These are phyloP conservation scores for Heteropelma amictum DNA, from an alignment of 2,888 invertebrate genomes.

Conservation along the genomic window DNA sequence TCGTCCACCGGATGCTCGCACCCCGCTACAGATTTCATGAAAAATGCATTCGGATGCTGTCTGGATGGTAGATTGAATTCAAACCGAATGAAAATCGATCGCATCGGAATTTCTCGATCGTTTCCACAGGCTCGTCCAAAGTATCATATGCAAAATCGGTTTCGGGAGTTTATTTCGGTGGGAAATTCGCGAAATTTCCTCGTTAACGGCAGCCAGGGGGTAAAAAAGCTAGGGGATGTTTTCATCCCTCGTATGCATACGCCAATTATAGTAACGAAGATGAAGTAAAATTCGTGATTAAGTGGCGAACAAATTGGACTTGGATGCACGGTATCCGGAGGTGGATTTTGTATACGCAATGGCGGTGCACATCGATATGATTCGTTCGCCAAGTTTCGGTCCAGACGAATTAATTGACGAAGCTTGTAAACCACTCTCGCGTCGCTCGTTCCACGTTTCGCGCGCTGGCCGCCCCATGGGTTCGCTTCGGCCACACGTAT, in stretches of 20 bases:
- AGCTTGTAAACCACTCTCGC: background rate
- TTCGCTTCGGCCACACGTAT: too few species aligned
- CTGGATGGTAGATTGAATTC: too few species aligned
- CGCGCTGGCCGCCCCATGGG: too few species aligned
- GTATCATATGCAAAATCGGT: background rate
- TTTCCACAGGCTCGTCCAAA: too few species aligned
- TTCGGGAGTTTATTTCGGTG: too few species aligned
- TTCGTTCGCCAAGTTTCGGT: background rate
- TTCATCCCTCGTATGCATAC: slow-evolving; percentile 18
- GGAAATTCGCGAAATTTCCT: too few species aligned
- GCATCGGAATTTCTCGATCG: too few species aligned
- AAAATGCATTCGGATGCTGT: too few species aligned
- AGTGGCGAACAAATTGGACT: slow-evolving; percentile 40
- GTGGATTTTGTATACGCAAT: background rate
- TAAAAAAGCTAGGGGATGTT: slow-evolving; percentile 8
- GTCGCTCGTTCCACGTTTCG: background rate
- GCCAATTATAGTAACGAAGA: slow-evolving; percentile 58
- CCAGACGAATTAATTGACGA: slow-evolving; percentile 27
- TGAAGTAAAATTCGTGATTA: slow-evolving; percentile 60
- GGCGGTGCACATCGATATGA: background rate
- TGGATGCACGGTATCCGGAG: background rate
- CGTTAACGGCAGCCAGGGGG: too few species aligned
- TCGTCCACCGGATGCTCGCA: too few species aligned
- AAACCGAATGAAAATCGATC: too few species aligned
- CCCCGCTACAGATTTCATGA: too few species aligned